phyloP scores from a whole-genome alignment of 2,888 invertebrate genomes.

The Lithodes maja region DNA sequence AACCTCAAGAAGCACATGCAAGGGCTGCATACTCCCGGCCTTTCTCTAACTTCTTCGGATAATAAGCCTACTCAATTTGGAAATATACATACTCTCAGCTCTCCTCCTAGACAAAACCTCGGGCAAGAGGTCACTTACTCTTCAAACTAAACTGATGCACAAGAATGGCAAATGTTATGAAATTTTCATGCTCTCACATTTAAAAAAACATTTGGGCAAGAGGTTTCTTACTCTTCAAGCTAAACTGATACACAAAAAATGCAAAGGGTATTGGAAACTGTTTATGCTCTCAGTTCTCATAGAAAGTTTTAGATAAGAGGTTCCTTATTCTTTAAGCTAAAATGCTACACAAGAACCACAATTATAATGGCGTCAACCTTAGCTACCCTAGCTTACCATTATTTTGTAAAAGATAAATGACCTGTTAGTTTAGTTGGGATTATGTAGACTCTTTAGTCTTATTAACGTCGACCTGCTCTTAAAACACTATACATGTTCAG shows the following conservation, averaged over 20 bases:
- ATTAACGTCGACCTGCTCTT: too few relatives aligned
- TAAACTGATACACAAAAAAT: neutral
- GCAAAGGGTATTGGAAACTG: too few relatives aligned
- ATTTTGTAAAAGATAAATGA: too few relatives aligned
- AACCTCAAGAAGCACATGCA: constrained; percentile 61
- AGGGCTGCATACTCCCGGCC: constrained; percentile 31
- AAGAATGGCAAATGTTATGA: neutral
- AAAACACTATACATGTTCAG: too few relatives aligned
- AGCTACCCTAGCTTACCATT: too few relatives aligned
- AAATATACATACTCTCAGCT: constrained; percentile 23
- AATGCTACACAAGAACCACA: too few relatives aligned
- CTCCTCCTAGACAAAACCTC: constrained; percentile 24
- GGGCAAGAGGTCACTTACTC: constrained; percentile 22
- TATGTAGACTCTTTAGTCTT: too few relatives aligned
- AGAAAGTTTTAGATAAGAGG: too few relatives aligned
- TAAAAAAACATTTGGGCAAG: neutral
- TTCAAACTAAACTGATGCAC: neutral
- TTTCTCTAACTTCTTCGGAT: constrained; percentile 14
- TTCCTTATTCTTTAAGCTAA: too few relatives aligned
- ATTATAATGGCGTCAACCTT: too few relatives aligned
- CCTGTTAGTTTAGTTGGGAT: too few relatives aligned
- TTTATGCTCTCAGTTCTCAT: too few relatives aligned
- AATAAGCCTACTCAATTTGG: constrained; percentile 31
- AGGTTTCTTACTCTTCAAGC: neutral
- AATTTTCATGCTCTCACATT: neutral